These are phyloP conservation scores for Passerina amoena DNA, from an alignment of 2,113 vertebrate genomes.

Conservation along the genomic window DNA sequence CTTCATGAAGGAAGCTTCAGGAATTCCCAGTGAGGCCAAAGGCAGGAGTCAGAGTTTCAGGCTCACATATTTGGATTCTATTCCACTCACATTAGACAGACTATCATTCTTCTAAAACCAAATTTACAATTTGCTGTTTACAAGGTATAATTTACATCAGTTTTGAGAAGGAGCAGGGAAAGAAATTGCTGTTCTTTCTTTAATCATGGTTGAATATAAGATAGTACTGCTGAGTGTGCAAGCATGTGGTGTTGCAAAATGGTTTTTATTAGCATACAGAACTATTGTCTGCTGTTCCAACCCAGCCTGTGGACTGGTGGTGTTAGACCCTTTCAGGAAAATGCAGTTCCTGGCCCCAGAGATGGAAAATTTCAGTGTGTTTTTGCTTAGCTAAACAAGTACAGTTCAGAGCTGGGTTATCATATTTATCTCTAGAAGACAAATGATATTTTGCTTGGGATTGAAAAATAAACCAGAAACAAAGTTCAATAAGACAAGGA, in stretches of 20 bases:
- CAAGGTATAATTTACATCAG: conserved; percentile 39
- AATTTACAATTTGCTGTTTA: conserved; percentile 37
- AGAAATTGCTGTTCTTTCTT: not conserved
- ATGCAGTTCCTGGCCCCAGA: not conserved
- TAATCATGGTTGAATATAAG: conserved; percentile 3
- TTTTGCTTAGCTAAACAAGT: conserved; percentile 34
- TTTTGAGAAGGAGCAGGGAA: conserved; percentile 1
- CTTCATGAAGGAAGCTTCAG: not conserved
- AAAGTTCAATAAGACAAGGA: not conserved
- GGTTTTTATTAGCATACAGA: conserved; percentile 12
- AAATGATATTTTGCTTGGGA: conserved; percentile 1
- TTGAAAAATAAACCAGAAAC: conserved; percentile 17
- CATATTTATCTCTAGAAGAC: not conserved
- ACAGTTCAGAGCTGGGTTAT: conserved; percentile 26
- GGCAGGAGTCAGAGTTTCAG: not conserved
- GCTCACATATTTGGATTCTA: not conserved
- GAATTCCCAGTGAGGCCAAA: not conserved
- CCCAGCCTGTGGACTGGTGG: not conserved
- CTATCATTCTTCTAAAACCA: conserved; percentile 29
- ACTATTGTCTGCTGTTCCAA: not conserved
- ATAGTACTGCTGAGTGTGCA: conserved; percentile 40
- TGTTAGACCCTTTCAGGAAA: conserved; percentile 34
- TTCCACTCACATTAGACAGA: not conserved
- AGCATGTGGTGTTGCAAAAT: conserved; percentile 4
- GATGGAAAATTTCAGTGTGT: not conserved